These are phyloP conservation scores for Musca vetustissima DNA, from an alignment of 1,140 invertebrate genomes.

Conservation along the genomic window DNA sequence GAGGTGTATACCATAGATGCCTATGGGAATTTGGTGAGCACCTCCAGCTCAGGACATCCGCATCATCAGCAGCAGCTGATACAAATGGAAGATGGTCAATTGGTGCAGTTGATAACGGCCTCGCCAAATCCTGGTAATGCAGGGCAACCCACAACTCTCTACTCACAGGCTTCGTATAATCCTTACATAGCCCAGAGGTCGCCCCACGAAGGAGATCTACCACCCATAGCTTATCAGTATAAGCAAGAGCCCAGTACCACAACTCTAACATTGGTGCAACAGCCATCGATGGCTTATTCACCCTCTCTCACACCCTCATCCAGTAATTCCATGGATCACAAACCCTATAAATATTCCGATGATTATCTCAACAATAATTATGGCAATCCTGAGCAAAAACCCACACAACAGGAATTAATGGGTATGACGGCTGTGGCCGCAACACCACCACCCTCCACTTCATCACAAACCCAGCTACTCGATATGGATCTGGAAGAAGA, in stretches of 20 bases:
- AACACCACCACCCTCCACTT: constrained; percentile 12
- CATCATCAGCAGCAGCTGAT: not conserved
- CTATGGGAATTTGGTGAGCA: constrained; percentile 6
- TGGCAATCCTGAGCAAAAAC: not conserved
- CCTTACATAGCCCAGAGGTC: constrained; percentile 46
- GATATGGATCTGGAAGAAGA: too few relatives aligned
- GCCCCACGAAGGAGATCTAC: constrained; percentile 49
- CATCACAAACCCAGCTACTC: not conserved
- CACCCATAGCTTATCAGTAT: constrained; percentile 30
- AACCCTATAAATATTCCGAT: constrained; percentile 18
- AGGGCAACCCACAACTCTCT: constrained; percentile 16
- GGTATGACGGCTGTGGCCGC: not conserved
- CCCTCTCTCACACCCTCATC: constrained; percentile 47
- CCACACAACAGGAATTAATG: not conserved
- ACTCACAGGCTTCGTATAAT: constrained; percentile 31
- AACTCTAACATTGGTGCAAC: constrained; percentile 35
- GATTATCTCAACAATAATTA: constrained; percentile 25
- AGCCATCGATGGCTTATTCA: constrained; percentile 43
- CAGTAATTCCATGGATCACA: constrained; percentile 32
- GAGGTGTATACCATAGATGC: not conserved
- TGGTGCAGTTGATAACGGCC: constrained; percentile 42
- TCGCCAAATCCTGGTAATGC: not conserved
- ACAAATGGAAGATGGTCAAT: constrained; percentile 35
- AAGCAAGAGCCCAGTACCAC: constrained; percentile 19
- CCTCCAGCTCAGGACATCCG: not conserved